phyloP scores from a whole-genome alignment of 1,140 invertebrate species.

The Drosophila athabasca region DNA sequence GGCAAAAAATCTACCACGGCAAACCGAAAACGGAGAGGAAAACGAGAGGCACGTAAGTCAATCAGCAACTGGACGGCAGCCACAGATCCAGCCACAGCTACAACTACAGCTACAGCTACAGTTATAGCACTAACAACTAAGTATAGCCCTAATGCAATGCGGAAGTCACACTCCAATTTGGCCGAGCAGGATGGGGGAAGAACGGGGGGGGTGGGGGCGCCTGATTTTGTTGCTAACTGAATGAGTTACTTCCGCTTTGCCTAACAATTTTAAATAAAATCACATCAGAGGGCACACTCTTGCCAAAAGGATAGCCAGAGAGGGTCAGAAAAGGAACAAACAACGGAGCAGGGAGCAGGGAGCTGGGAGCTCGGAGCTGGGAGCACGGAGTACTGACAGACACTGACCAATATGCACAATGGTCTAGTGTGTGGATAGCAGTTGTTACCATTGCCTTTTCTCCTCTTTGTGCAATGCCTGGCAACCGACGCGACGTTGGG shows the following conservation, averaged over 20 bases:
- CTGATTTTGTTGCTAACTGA: slow-evolving; percentile 78
- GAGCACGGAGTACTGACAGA: slow-evolving; percentile 12
- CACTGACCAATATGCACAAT: slow-evolving; percentile 41
- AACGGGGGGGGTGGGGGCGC: not conserved
- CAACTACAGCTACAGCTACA: slow-evolving; percentile 3
- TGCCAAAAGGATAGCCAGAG: not conserved
- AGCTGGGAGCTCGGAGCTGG: not conserved
- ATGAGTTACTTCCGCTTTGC: slow-evolving; percentile 77
- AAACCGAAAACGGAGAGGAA: slow-evolving; percentile 62
- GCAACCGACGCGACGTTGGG: slow-evolving; percentile 34
- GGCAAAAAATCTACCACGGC: slow-evolving; percentile 57
- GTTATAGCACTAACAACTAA: slow-evolving; percentile 47
- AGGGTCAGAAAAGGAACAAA: not conserved
- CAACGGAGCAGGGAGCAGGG: not conserved
- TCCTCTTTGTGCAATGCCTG: not conserved
- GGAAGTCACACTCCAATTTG: slow-evolving; percentile 80
- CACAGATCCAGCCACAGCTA: slow-evolving; percentile 6
- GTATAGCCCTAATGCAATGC: slow-evolving; percentile 77
- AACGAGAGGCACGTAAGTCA: slow-evolving; percentile 78
- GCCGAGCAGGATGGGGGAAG: slow-evolving; percentile 7
- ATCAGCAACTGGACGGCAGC: slow-evolving; percentile 66
- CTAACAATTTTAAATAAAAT: slow-evolving; percentile 79
- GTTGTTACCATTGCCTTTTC: slow-evolving; percentile 29
- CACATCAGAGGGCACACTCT: slow-evolving; percentile 33
- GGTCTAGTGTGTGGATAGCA: slow-evolving; percentile 30